Conservation (phyloP, 2,797 vertebrate species). For the Acanthornis magna region DNA sequence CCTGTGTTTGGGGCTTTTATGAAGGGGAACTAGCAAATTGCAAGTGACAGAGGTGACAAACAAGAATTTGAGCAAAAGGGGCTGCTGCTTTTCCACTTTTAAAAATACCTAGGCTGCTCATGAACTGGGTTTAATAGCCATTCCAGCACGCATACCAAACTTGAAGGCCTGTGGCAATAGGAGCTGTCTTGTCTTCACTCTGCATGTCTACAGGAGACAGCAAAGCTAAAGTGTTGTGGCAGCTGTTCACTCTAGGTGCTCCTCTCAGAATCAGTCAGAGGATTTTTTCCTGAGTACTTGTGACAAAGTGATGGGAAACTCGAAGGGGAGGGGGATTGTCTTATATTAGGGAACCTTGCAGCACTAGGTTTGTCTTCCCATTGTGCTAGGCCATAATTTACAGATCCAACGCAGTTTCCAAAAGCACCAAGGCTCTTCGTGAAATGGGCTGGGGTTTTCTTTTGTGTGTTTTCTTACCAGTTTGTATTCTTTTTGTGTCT, state of each 20-base stretch:
- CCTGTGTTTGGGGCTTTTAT: not conserved
- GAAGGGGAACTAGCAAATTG: not conserved
- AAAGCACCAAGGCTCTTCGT: not conserved
- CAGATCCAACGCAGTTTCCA: slow-evolving; percentile 55
- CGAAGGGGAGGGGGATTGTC: not conserved
- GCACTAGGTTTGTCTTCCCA: not conserved
- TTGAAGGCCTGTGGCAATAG: slow-evolving; percentile 9
- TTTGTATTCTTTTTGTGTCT: slow-evolving; percentile 52
- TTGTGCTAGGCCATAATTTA: not conserved
- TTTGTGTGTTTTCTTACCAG: slow-evolving; percentile 3
- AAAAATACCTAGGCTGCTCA: not conserved
- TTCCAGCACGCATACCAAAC: slow-evolving; percentile 28
- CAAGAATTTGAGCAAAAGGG: slow-evolving; percentile 10
- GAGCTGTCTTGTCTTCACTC: slow-evolving; percentile 9
- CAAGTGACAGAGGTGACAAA: not conserved
- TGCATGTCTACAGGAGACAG: not conserved
- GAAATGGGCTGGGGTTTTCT: not conserved
- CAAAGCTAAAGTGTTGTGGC: not conserved
- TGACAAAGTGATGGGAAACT: not conserved
- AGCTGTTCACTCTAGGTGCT: not conserved
- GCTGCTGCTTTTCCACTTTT: not conserved
- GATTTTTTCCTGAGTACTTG: slow-evolving; percentile 16
- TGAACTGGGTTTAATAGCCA: slow-evolving; percentile 32
- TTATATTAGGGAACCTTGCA: not conserved
- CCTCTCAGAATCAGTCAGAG: not conserved